Conservation (phyloP, 2,888 invertebrate species). For the Tenthredo scrophulariae region DNA sequence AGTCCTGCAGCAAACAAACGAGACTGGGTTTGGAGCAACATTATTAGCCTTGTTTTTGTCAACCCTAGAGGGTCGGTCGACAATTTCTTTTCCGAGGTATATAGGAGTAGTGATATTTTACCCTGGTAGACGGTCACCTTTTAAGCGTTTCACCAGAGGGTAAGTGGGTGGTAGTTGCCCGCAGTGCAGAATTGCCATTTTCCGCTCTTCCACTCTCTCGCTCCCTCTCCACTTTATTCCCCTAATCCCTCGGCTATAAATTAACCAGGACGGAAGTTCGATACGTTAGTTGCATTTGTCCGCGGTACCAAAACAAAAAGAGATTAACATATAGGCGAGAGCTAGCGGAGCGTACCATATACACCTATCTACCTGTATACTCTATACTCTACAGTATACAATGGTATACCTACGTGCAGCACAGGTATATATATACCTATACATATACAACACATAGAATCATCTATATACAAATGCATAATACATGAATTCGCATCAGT, state of each 20-base stretch:
- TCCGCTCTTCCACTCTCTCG: conserved; percentile 61
- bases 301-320: conserved; percentile 50
- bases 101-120: conserved; percentile 72
- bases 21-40: conserved; percentile 61
- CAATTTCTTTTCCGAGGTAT: conserved; percentile 52
- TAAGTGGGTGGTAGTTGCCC: conserved; percentile 64
- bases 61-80: conserved; percentile 58
- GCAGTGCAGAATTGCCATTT: conserved; percentile 74
- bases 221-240: conserved; percentile 66
- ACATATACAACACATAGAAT: neutral
- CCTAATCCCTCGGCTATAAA: conserved; percentile 73
- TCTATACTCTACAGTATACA: neutral
- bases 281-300: conserved; percentile 65
- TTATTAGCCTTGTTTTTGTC: conserved; percentile 73
- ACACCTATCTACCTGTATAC: conserved; percentile 9
- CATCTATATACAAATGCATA: neutral
- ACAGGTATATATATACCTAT: too few species aligned
- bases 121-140: conserved; percentile 58
- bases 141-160: conserved; percentile 59
- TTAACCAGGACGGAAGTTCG: conserved; percentile 71
- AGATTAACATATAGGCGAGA: conserved; percentile 51
- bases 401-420: neutral
- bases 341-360: conserved; percentile 10
- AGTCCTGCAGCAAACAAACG: conserved; percentile 48
- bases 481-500: neutral